Conservation (phyloP, 2,113 vertebrate species). For the Morone saxatilis region DNA sequence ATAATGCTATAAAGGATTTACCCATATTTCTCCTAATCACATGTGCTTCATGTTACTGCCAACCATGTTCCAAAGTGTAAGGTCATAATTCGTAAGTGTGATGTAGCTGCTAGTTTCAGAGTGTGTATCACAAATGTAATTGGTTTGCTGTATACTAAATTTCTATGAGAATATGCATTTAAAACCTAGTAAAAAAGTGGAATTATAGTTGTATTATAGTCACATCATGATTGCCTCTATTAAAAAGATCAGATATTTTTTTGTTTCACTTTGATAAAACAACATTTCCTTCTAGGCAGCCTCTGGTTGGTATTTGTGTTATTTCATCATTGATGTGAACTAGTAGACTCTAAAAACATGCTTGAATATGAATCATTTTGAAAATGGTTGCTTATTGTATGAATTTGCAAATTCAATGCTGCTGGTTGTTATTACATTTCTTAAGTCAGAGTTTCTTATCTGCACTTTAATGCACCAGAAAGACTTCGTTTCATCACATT, state of each 20-base stretch:
- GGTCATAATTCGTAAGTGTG: too few relatives aligned
- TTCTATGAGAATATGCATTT: neutral
- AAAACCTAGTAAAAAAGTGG: neutral
- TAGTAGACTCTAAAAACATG: neutral
- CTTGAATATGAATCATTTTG: neutral
- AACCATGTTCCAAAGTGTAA: neutral
- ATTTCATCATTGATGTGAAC: neutral
- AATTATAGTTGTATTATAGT: too few relatives aligned
- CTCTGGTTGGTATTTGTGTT: neutral
- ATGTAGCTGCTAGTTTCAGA: too few relatives aligned
- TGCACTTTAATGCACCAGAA: neutral
- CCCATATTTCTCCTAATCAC: neutral
- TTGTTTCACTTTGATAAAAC: neutral
- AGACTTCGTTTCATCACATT: neutral
- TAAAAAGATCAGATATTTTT: neutral
- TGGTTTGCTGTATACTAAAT: neutral
- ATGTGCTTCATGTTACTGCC: neutral
- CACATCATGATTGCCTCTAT: neutral
- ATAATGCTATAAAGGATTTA: neutral
- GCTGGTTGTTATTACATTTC: neutral
- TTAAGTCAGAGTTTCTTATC: neutral
- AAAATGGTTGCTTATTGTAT: neutral
- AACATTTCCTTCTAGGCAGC: neutral
- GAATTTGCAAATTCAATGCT: neutral
- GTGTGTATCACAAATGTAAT: too few relatives aligned